Percentiles rank a stretch among this genome's conserved stretches.
phyloP scores from a whole-genome alignment of 2,888 invertebrate genomes.

The Philonicus albiceps region DNA sequence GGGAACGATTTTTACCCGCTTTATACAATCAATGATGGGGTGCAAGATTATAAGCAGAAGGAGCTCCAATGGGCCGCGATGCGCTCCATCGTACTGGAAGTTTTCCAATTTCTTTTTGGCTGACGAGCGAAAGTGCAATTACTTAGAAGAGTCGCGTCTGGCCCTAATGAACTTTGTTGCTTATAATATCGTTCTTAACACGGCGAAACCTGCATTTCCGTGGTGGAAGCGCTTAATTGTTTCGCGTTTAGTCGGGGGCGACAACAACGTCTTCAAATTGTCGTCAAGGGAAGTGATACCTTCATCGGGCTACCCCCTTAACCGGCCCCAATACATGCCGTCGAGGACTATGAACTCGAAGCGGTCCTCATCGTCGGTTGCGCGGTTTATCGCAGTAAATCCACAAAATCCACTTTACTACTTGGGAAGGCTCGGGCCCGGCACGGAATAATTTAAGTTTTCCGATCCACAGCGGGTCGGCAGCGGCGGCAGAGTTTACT shows the following conservation, averaged over 20 bases:
- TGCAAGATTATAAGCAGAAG: neutral
- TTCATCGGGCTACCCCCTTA: neutral
- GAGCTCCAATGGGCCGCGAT: neutral
- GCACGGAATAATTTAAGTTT: slow-evolving; percentile 18
- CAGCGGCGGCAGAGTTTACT: neutral
- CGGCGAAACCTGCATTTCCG: neutral
- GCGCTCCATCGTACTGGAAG: neutral
- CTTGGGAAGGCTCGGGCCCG: neutral
- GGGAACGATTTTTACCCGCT: neutral
- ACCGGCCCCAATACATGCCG: neutral
- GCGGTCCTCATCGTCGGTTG: neutral
- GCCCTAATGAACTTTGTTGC: slow-evolving; percentile 27
- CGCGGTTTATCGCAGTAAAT: neutral
- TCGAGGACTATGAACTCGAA: neutral
- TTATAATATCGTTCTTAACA: neutral
- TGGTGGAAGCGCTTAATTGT: neutral
- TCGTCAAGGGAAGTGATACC: neutral
- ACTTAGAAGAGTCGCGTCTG: neutral
- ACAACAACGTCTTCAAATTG: neutral
- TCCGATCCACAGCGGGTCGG: neutral
- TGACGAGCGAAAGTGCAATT: slow-evolving; percentile 23
- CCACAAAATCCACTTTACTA: neutral
- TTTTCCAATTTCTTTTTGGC: slow-evolving; percentile 34
- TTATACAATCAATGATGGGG: slow-evolving; percentile 5
- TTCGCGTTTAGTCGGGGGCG: neutral